A percentile compares a stretch with the other conserved stretches of the same genome.
Evolutionary conservation across 2,797 vertebrate genomes (phyloP).

Genomic region (Urosaurus nigricauda): DNA sequence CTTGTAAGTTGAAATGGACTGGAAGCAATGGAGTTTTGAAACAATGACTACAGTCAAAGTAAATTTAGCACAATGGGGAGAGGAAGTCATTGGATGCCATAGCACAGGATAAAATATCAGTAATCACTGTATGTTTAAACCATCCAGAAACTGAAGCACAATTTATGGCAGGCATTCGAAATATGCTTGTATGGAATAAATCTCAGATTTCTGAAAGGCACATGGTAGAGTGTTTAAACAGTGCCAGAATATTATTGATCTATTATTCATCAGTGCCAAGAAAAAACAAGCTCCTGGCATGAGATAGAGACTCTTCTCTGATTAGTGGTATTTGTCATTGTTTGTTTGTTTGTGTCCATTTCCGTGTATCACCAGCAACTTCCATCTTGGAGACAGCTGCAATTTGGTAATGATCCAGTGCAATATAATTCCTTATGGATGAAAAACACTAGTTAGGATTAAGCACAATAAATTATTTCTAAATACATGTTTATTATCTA

Average conservation of each 20-base stretch:
- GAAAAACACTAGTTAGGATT: not conserved
- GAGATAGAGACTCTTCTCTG: slow-evolving; percentile 13
- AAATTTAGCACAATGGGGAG: not conserved
- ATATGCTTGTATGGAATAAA: not conserved
- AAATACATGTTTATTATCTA: not conserved
- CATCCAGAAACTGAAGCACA: not conserved
- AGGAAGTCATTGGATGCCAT: not conserved
- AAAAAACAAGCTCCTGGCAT: not conserved
- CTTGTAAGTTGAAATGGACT: not conserved
- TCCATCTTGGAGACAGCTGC: not conserved
- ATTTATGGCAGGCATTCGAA: not conserved
- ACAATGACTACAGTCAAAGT: not conserved
- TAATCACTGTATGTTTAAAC: not conserved
- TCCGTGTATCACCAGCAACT: not conserved
- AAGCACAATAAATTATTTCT: not conserved
- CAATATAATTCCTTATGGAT: not conserved
- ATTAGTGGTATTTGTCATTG: slow-evolving; percentile 1
- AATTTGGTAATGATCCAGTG: not conserved
- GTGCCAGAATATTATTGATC: not conserved
- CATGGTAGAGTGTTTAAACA: not conserved
- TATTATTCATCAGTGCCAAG: not conserved
- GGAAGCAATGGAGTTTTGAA: not conserved
- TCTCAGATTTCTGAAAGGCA: not conserved
- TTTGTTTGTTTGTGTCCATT: not conserved
- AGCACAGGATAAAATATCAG: slow-evolving; percentile 11